Conservation (phyloP, 2,797 vertebrate species). For the Xerus rutilus region DNA sequence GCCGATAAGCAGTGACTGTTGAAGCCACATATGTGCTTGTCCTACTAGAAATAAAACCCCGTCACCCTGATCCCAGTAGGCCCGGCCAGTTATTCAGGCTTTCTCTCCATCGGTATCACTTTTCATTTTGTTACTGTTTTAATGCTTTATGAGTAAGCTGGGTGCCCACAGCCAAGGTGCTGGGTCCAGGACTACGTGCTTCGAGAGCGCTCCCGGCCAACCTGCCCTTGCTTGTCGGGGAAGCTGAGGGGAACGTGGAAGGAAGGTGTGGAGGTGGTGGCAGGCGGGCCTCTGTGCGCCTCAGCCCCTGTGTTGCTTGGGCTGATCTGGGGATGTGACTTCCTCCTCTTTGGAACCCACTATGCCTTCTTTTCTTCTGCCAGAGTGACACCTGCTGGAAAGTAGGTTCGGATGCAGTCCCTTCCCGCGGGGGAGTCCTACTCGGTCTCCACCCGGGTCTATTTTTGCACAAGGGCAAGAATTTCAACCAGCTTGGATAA, state of each 20-base stretch:
- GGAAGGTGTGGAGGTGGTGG: background rate
- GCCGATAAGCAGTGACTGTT: background rate
- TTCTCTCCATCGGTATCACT: background rate
- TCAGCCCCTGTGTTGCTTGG: accelerated
- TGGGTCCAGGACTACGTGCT: background rate
- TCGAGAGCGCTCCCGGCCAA: background rate
- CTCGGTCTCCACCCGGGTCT: conserved; percentile 50
- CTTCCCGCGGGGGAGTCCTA: background rate
- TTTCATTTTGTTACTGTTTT: background rate
- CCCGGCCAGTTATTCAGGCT: background rate
- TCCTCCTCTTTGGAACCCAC: background rate
- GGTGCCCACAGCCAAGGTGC: background rate
- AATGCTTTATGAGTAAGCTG: background rate
- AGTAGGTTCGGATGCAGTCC: conserved; percentile 30
- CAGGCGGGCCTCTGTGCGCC: background rate
- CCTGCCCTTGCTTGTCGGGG: background rate
- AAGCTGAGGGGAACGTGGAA: background rate
- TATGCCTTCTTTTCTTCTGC: conserved; percentile 50
- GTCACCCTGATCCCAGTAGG: background rate
- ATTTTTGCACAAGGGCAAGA: conserved; percentile 84
- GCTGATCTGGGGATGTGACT: background rate
- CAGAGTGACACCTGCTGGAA: conserved; percentile 81
- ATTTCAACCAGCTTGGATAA: conserved; percentile 82
- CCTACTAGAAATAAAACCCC: background rate
- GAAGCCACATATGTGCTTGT: background rate